Base-by-base conservation (phyloP, 2,888 invertebrate genomes). In the Leptarthrus brevirostris region DNA sequence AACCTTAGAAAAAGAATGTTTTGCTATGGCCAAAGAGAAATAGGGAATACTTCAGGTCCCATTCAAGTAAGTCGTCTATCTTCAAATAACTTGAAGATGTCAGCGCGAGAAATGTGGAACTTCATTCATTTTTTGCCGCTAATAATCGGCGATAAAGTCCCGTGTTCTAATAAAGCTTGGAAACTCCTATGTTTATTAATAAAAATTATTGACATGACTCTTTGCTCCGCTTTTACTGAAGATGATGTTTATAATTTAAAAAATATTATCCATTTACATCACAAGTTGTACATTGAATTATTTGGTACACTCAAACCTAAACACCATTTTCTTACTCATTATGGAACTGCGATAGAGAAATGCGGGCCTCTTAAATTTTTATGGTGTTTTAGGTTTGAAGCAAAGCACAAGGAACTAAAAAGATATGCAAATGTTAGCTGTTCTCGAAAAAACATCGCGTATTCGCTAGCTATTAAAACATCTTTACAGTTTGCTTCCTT, bases 221-320 rank as follows among this genome's bases (percentile, higher is more conserved):
- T 77, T 6, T 26, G 34, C 61, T 36, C 73, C 44, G 40, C 18
- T 18, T 75, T 70, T 70, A 49, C 20, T 40, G 24, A 12, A 8
- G 53, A 74, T n/a, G 74, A 76, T 8, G 47, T 76, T 53, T 24
- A 30, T 53, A 3, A 6, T 22, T 73, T 76, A 40, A 22, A 74
- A 69, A 36, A 22, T 47, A 54, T 74, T 71, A 73, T 75, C 49
- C 18, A 61, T 74, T 34, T 34, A 36, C 75, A 76, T 70, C 61
- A 76, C 52, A 52, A 16, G 14, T 16, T 71, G 12, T 76, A 75
- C 53, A 72, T 52, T n/a, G 24, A 69, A 34, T 73, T 75, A 26
- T 76, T 75, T 54, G 75, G 73, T 30, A 22, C 73, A 2, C 34
- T 76, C n/a, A 76, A 77, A 54, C 76, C 76, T 2, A 77, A 77